phyloP scores from a whole-genome alignment of 2,113 vertebrate genomes.

The Castor canadensis region DNA sequence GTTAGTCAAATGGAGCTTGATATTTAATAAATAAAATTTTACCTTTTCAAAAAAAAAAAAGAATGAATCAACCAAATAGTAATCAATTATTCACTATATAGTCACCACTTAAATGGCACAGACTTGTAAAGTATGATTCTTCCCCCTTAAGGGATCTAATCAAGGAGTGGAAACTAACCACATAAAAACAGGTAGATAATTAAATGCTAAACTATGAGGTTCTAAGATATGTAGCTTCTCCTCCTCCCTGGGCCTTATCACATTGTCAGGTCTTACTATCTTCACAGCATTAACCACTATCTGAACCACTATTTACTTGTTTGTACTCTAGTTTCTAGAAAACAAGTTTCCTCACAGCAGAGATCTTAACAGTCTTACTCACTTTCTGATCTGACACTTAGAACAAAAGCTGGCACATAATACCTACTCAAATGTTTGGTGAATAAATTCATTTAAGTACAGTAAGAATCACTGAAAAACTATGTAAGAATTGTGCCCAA shows the following conservation, averaged over 20 bases:
- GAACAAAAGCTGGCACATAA: not conserved
- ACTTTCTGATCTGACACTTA: constrained; percentile 24
- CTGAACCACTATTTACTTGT: constrained; percentile 22
- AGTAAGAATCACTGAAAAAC: constrained; percentile 13
- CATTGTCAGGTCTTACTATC: not conserved
- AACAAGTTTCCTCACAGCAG: constrained; percentile 18
- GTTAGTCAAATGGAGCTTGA: not conserved
- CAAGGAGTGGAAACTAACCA: not conserved
- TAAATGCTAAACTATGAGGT: constrained; percentile 38
- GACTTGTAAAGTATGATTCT: constrained; percentile 7
- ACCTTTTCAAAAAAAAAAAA: not conserved
- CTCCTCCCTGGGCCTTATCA: not conserved
- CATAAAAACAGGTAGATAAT: constrained; percentile 35
- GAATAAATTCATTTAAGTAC: constrained; percentile 34
- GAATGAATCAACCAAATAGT: not conserved
- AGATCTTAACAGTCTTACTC: not conserved
- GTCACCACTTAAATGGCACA: not conserved
- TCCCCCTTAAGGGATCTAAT: not conserved
- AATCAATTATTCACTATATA: constrained; percentile 22
- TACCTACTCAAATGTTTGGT: constrained; percentile 20
- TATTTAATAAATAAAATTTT: constrained; percentile 45
- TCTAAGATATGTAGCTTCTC: not conserved
- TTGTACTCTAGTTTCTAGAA: constrained; percentile 21
- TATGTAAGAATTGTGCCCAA: not conserved
- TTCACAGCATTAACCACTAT: not conserved